Percentiles rank a stretch among this genome's conserved stretches.
Evolutionary conservation across 37 sponge, comb jelly and placozoan species (phyloP).

Genomic region (Cladorhizidae sp.): DNA sequence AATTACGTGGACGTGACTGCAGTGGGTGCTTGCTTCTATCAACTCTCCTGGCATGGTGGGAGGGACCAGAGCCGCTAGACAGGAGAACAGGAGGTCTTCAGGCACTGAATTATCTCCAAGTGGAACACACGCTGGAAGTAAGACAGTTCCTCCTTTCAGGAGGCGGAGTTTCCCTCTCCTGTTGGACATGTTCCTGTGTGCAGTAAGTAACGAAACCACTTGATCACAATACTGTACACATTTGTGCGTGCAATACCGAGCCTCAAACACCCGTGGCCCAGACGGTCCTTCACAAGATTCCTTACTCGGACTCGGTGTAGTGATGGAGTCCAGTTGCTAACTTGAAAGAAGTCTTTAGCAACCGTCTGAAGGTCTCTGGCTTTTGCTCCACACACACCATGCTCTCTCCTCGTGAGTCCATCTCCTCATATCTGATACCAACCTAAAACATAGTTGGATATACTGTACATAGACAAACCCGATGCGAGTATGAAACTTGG

Average conservation of each 20-base stretch:
- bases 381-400: not conserved
- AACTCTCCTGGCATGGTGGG: conserved; percentile 19
- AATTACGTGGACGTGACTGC: conserved; percentile 48
- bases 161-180: conserved; percentile 12
- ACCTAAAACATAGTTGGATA: not conserved
- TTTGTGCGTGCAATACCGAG: too few relatives aligned
- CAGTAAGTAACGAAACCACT: not conserved
- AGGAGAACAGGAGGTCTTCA: conserved; percentile 30
- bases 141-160: conserved; percentile 5
- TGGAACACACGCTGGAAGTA: conserved; percentile 8
- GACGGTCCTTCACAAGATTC: too few relatives aligned
- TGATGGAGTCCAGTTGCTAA: not conserved
- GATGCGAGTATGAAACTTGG: too few relatives aligned
- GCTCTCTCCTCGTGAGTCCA: not conserved
- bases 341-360: conserved; percentile 1
- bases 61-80: conserved; percentile 29
- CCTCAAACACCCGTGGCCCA: too few relatives aligned
- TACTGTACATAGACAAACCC: not conserved
- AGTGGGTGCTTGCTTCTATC: conserved; percentile 33
- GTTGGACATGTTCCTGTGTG: not conserved
- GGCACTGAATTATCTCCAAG: not conserved
- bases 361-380: not conserved
- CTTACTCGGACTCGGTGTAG: not conserved
- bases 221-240: too few relatives aligned
- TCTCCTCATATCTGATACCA: not conserved